Conservation (phyloP, 2,113 vertebrate genomes). For the Poeciliopsis occidentalis region DNA sequence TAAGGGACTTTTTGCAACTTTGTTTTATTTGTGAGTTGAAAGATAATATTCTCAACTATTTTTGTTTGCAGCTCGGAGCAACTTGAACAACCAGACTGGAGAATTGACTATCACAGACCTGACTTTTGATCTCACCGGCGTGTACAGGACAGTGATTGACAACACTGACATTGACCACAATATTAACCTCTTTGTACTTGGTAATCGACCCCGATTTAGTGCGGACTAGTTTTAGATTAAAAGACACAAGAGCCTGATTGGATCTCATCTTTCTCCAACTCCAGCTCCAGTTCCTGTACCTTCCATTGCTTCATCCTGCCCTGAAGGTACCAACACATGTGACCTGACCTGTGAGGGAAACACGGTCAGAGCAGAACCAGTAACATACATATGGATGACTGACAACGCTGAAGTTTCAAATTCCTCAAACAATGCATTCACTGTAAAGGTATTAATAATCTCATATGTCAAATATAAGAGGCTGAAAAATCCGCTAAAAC, state of each 20-base stretch:
- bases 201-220: not conserved
- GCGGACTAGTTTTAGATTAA: too few relatives aligned
- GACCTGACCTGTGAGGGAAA: conserved; percentile 38
- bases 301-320: not conserved
- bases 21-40: not conserved
- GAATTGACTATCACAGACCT: conserved; percentile 48
- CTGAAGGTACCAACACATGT: not conserved
- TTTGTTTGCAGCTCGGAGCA: not conserved
- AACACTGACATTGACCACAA: accelerated
- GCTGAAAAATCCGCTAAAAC: not conserved
- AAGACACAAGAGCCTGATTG: not conserved
- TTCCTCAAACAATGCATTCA: accelerated
- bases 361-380: not conserved
- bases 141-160: conserved; percentile 28
- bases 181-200: too few relatives aligned
- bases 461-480: not conserved
- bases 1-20: not conserved
- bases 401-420: accelerated
- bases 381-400: conserved; percentile 33
- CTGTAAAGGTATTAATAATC: conserved; percentile 30
- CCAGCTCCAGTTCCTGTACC: conserved; percentile 51
- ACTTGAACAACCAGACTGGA: conserved; percentile 27
- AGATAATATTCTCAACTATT: not conserved
- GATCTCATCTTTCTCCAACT: not conserved
- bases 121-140: accelerated